Evolutionary conservation across 1,140 invertebrate genomes (phyloP).

Genomic region (Macrostomum lignano): DNA sequence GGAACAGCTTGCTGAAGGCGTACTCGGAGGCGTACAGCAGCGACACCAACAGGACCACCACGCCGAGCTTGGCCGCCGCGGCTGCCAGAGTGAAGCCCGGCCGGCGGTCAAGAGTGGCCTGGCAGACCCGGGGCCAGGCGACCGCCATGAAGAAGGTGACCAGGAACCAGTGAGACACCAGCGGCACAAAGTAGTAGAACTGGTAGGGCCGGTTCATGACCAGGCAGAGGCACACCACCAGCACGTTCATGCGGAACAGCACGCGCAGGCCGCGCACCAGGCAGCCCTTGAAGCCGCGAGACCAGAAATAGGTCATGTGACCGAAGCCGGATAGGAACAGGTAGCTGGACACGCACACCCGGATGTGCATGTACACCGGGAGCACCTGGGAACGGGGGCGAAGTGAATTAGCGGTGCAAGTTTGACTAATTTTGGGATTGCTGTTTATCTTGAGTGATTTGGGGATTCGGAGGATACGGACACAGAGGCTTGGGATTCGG

Average conservation of each 20-base stretch:
- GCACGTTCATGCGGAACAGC: constrained; percentile 59
- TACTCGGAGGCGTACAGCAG: too few relatives aligned
- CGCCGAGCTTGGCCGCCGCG: too few relatives aligned
- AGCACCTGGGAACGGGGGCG: constrained; percentile 41
- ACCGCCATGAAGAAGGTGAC: constrained; percentile 45
- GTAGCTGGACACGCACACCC: constrained; percentile 60
- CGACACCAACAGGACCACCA: too few relatives aligned
- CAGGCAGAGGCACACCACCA: constrained; percentile 59
- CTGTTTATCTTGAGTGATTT: too few relatives aligned
- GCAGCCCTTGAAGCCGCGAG: constrained; percentile 40
- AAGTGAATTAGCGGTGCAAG: too few relatives aligned
- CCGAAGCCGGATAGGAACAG: constrained; percentile 72
- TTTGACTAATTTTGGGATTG: too few relatives aligned
- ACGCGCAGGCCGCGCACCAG: constrained; percentile 31
- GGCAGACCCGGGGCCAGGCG: constrained; percentile 27
- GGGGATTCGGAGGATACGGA: too few relatives aligned
- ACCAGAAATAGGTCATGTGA: constrained; percentile 77
- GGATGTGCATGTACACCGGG: constrained; percentile 69
- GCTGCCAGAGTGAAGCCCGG: too few relatives aligned
- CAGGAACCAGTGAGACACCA: constrained; percentile 73
- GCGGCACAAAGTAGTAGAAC: constrained; percentile 74
- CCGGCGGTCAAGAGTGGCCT: too few relatives aligned
- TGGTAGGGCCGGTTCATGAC: constrained; percentile 88
- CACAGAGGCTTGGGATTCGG: too few relatives aligned
- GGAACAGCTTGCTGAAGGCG: constrained; percentile 77